phyloP scores from a whole-genome alignment of 92 coral and sea anemone species.

The Phenganax stokvisi region DNA sequence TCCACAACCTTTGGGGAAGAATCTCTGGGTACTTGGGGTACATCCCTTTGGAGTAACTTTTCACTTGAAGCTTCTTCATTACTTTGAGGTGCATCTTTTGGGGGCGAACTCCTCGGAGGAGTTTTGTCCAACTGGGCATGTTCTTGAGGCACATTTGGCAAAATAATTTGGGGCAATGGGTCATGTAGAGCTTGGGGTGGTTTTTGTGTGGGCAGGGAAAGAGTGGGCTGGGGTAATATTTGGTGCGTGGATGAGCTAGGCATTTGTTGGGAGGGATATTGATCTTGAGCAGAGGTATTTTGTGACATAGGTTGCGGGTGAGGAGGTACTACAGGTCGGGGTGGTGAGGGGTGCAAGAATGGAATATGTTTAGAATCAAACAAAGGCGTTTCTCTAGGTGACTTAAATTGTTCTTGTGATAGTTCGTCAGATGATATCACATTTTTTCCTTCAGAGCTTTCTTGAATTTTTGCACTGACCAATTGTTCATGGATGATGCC shows the following conservation, averaged over 20 bases:
- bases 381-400: neutral
- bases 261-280: neutral
- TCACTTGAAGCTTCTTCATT: neutral
- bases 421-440: neutral
- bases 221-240: neutral
- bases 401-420: neutral
- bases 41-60: neutral
- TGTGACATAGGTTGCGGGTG: neutral
- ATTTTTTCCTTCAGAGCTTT: neutral
- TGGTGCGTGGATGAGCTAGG: neutral
- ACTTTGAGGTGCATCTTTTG: neutral
- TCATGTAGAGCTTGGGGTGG: neutral
- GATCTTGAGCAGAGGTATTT: neutral
- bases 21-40: neutral
- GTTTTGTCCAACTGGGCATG: neutral
- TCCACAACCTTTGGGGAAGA: neutral
- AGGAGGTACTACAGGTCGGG: neutral
- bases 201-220: neutral
- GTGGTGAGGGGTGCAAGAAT: neutral
- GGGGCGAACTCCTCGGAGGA: neutral
- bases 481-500: neutral
- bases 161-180: neutral
- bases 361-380: neutral
- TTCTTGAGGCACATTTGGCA: neutral
- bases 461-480: neutral